phyloP scores from a whole-genome alignment of 2,797 vertebrate genomes.

The Galago senegalensis region DNA sequence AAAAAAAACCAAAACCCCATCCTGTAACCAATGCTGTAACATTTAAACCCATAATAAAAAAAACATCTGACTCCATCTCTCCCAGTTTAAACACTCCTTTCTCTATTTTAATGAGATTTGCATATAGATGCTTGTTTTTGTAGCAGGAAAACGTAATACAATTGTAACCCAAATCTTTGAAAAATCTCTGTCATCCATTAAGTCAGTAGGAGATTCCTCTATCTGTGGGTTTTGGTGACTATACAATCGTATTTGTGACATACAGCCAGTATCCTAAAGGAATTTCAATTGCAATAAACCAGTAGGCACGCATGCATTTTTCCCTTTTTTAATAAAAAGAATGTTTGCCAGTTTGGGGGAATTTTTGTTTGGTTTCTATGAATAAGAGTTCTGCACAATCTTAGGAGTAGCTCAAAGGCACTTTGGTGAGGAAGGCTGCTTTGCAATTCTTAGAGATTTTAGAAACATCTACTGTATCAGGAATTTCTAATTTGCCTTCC shows the following conservation, averaged over 20 bases:
- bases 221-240: slow-evolving; percentile 38
- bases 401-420: slow-evolving; percentile 29
- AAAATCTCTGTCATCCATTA: slow-evolving; percentile 42
- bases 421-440: slow-evolving; percentile 16
- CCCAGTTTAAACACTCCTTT: background rate
- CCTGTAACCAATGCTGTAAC: slow-evolving; percentile 56
- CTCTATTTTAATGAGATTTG: slow-evolving; percentile 64
- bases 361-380: slow-evolving; percentile 14
- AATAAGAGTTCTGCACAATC: slow-evolving; percentile 4
- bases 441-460: slow-evolving; percentile 14
- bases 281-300: slow-evolving; percentile 61
- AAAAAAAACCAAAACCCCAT: background rate
- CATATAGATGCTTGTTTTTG: slow-evolving; percentile 55
- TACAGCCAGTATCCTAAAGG: background rate
- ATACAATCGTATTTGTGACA: background rate
- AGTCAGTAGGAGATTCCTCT: slow-evolving; percentile 57
- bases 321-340: slow-evolving; percentile 67
- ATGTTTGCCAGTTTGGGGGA: slow-evolving; percentile 23
- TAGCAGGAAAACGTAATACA: slow-evolving; percentile 33
- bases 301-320: background rate
- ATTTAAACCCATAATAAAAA: slow-evolving; percentile 64
- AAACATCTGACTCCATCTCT: slow-evolving; percentile 27
- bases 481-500: background rate
- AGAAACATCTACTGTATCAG: slow-evolving; percentile 6
- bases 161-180: slow-evolving; percentile 62